Percentiles rank a stretch among this genome's conserved stretches.
phyloP scores from a whole-genome alignment of 2,797 vertebrate genomes.

The Periparus ater region DNA sequence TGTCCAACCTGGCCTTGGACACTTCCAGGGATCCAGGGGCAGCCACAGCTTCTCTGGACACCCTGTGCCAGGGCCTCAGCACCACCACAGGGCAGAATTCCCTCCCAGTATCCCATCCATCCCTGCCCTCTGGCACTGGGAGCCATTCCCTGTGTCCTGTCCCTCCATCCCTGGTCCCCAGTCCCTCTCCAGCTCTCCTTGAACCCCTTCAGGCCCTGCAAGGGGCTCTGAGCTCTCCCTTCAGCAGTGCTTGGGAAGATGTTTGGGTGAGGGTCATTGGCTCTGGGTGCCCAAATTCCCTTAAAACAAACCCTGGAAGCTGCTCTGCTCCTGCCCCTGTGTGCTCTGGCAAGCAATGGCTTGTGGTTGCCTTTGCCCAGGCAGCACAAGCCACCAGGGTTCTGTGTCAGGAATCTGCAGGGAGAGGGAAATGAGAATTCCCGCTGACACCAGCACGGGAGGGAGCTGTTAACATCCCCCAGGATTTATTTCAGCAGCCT shows the following conservation, averaged over 20 bases:
- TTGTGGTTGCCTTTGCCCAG: background rate
- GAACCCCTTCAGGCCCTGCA: accelerated
- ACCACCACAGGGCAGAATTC: accelerated
- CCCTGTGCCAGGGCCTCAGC: no score
- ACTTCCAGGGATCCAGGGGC: background rate
- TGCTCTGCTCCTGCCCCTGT: background rate
- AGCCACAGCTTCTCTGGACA: background rate
- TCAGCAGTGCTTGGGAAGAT: background rate
- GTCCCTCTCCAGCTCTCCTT: background rate
- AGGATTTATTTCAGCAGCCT: background rate
- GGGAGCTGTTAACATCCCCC: background rate
- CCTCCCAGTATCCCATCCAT: accelerated
- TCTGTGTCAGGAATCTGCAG: background rate
- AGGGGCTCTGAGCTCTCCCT: background rate
- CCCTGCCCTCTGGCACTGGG: background rate
- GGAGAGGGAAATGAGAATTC: background rate
- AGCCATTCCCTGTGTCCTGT: background rate
- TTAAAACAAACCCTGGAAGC: background rate
- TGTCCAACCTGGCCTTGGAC: accelerated
- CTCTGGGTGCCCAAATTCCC: background rate
- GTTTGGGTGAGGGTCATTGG: accelerated
- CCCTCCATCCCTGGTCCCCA: background rate
- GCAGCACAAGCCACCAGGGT: background rate
- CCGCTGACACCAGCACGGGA: accelerated
- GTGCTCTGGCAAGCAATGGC: background rate